These are phyloP conservation scores for Hyalella azteca DNA, from an alignment of 2,888 invertebrate species.

Conservation along the genomic window DNA sequence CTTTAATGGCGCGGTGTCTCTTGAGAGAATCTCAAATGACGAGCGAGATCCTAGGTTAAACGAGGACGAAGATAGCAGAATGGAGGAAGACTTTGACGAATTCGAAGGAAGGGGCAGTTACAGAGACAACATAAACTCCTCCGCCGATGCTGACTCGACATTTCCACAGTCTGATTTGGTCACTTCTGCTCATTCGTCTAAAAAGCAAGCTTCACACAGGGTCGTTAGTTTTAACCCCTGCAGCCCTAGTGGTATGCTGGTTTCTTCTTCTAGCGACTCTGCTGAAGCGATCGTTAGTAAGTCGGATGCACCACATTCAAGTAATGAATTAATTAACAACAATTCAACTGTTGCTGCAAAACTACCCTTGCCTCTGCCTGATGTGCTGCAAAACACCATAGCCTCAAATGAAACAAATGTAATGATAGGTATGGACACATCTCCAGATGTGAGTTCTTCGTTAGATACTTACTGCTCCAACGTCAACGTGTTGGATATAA, in stretches of 20 bases:
- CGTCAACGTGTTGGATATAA: constrained; percentile 56
- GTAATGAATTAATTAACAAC: background rate
- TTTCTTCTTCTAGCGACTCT: constrained; percentile 8
- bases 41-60: background rate
- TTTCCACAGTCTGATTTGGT: background rate
- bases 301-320: background rate
- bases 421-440: background rate
- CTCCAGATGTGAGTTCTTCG: constrained; percentile 1
- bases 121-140: background rate
- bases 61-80: constrained; percentile 22
- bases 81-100: constrained; percentile 22
- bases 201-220: background rate
- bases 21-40: background rate
- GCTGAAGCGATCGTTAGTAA: background rate
- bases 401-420: background rate
- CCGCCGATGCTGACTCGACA: background rate
- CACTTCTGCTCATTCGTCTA: background rate
- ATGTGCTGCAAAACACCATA: constrained; percentile 11
- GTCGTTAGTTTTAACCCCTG: constrained; percentile 4
- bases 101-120: background rate
- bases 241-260: background rate
- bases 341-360: background rate
- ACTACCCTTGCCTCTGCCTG: constrained; percentile 5
- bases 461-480: background rate
- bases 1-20: background rate